These are phyloP conservation scores for Dryococelus australis DNA, from an alignment of 2,888 invertebrate species.

Conservation along the genomic window DNA sequence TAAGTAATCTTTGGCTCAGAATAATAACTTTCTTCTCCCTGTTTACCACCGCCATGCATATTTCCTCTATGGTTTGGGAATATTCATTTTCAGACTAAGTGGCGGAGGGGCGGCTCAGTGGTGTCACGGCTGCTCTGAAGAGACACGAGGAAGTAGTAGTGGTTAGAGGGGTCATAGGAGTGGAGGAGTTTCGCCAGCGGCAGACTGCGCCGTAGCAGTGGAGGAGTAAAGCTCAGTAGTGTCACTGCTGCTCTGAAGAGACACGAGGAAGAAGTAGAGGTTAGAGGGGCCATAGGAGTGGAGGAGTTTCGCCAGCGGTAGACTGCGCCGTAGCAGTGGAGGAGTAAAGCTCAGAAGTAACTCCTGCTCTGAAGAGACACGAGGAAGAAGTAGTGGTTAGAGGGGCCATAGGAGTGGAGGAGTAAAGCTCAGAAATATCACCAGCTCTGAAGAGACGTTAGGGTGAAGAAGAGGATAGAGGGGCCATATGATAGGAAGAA, in stretches of 20 bases:
- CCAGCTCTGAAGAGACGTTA: no score
- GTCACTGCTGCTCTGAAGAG: no score
- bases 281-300: neutral
- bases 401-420: neutral
- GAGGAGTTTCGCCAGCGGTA: neutral
- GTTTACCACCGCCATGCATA: no score
- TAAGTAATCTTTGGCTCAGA: no score
- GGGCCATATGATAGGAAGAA: neutral
- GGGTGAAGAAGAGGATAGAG: neutral
- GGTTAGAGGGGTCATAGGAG: neutral
- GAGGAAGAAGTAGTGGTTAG: neutral
- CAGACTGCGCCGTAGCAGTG: neutral
- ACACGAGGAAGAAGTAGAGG: neutral
- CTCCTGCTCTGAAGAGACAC: no score
- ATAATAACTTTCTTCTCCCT: no score
- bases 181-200: neutral
- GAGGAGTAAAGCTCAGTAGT: neutral
- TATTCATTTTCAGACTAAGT: no score
- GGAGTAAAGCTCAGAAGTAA: neutral
- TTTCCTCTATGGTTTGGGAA: no score
- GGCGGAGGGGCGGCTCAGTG: neutral
- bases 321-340: neutral
- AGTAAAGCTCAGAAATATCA: neutral
- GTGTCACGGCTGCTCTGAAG: neutral
- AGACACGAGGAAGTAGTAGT: neutral